Base-by-base conservation (phyloP, 1,140 invertebrate genomes). In the Tenebrio molitor region DNA sequence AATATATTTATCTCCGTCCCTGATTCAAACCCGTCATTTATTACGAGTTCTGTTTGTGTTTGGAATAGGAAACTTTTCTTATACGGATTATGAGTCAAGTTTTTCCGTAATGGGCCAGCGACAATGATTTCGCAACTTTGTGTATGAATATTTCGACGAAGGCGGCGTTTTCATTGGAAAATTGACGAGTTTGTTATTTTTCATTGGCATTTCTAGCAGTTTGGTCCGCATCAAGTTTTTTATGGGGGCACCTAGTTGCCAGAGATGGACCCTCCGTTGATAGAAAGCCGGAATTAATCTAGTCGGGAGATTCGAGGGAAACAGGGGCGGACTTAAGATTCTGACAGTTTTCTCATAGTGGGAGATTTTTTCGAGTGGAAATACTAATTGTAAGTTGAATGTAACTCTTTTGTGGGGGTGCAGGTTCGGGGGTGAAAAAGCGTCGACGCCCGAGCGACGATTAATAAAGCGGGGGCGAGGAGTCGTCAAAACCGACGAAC, bases 401-500 rank as follows among this genome's bases (percentile, higher is more conserved):
- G n/a, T n/a, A n/a, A n/a, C n/a, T n/a, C n/a, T n/a, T n/a, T n/a
- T n/a, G n/a, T n/a, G n/a, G n/a, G n/a, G n/a, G n/a, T n/a, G n/a
- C n/a, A n/a, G n/a, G n/a, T n/a, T n/a, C n/a, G n/a, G n/a, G n/a
- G n/a, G n/a, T n/a, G n/a, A n/a, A n/a, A n/a, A n/a, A n/a, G n/a
- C n/a, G n/a, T n/a, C n/a, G n/a, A n/a, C n/a, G 25, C 36, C 36
- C 4, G 5, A n/a, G 12, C n/a, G 3, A 39, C 12, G 5, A 39
- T 39, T 39, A 39, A 39, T 39, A 39, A 39, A 39, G 36, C 36
- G 36, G 25, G 8, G 36, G 36, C 5, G 36, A 39, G 74, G 69
- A 74, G 74, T 72, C 74, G 76, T 69, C 68, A 73, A 72, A 77
- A 76, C 79, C 74, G 69, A 69, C 74, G 76, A 78, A 72, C 76